Conservation (phyloP, 1,140 invertebrate genomes). For the Aphidius ervi region DNA sequence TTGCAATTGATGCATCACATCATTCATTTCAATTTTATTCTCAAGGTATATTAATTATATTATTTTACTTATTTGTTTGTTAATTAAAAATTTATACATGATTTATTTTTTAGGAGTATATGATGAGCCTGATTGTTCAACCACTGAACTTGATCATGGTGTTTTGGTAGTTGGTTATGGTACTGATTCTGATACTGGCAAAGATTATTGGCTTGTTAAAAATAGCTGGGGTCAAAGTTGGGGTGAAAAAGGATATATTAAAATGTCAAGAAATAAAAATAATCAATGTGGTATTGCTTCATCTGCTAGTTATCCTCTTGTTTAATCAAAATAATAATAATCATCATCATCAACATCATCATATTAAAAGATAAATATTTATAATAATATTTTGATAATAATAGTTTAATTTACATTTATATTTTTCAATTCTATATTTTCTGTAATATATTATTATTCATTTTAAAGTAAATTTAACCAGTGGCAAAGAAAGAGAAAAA, state of each 20-base stretch:
- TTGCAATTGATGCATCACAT: slow-evolving; percentile 91
- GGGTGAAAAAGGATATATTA: slow-evolving; percentile 85
- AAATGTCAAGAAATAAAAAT: slow-evolving; percentile 80
- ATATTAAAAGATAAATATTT: too few species aligned
- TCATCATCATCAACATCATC: slow-evolving; percentile 29
- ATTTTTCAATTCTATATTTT: too few species aligned
- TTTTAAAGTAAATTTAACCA: too few species aligned
- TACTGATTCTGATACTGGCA: slow-evolving; percentile 53
- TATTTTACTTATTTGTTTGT: too few species aligned
- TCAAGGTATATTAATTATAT: slow-evolving; percentile 46
- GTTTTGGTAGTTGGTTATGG: slow-evolving; percentile 85
- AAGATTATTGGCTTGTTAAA: slow-evolving; percentile 81
- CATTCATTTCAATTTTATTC: slow-evolving; percentile 75
- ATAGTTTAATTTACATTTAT: too few species aligned
- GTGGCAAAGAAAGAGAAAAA: too few species aligned
- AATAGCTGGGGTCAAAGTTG: slow-evolving; percentile 81
- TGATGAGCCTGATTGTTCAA: slow-evolving; percentile 64
- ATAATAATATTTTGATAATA: too few species aligned
- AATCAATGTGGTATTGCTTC: slow-evolving; percentile 90
- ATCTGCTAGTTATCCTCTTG: slow-evolving; percentile 75
- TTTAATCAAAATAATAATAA: slow-evolving; percentile 59
- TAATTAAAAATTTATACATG: too few species aligned
- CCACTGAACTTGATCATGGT: slow-evolving; percentile 76
- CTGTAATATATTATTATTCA: too few species aligned
- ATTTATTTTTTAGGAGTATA: slow-evolving; percentile 51